Base-by-base conservation (phyloP, 2,888 invertebrate species). In the Ganaspis brasiliensis region DNA sequence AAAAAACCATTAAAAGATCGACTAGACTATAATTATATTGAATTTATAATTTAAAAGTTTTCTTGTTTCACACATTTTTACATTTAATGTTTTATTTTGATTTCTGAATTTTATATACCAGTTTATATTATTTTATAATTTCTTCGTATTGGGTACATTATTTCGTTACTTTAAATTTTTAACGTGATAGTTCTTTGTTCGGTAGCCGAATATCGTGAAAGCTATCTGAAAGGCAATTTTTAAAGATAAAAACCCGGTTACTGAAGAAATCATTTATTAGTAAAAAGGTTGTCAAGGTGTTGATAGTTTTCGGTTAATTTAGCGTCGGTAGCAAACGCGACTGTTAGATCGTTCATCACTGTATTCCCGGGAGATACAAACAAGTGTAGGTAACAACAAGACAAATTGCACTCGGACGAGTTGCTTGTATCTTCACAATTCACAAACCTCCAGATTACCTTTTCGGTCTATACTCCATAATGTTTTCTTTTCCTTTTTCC, bases 301-400 rank as follows among this genome's bases (percentile, higher is more conserved):
- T 87, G 86, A 88, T 88, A 86, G 88, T 88, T 87, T 87, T 87
- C 83, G 87, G 87, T 86, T 88, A 87, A 88, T 88, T 88, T 87
- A 86, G 81, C 82, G 78, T 59, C 76, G 78, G 78, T 82, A 82
- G 84, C 85, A 85, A 86, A 84, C 84, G 83, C 78, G 81, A 81
- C 81, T 79, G 80, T 77, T 73, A 77, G 80, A 79, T 87, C 88
- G 87, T 89, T 87, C 85, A 88, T 88, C 87, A 86, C 85, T 56
- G 80, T 70, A 73, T 77, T 77, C 80, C 70, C 83, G 37, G 73
- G 81, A 81, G 80, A 79, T 40, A 72, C 59, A 45, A 55, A 37
- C 57, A 35, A 37, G 73, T 49, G 73, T 40, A 74, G 35, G 71
- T 37, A 56, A 63, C 76, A 76, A 80, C 79, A 86, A 87, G 88